Evolutionary conservation across 2,113 vertebrate species (phyloP), one percentile per base, ranked within the genome.

Genomic region (Petromus typicus): DNA sequence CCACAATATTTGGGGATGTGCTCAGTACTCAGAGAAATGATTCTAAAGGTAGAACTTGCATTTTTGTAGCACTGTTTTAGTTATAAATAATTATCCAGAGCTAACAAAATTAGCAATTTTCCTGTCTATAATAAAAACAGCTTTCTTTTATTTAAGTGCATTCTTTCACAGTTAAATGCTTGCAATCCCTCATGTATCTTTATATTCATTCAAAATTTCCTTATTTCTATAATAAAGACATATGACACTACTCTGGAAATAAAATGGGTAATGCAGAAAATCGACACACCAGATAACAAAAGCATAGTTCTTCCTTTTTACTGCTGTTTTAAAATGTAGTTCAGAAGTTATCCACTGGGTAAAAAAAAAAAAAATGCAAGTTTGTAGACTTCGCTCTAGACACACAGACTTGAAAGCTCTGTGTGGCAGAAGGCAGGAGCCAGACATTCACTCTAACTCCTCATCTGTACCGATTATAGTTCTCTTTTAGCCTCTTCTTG

Each of bases 101-200:
- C 22, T 91, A 48, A 76, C 40, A 88, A 95, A 94, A 67, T 56
- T 20, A 66, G 6, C 18, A 63, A 86, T 57, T 87, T 87, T 87
- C 64, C 64, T 48, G 18, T 40, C 34, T 25, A 61, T 18, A 43
- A 16, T 79, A 69, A 86, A 20, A 66, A 71, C n/a, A 78, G 32
- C 69, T 93, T 83, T 87, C 51, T 92, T 76, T 80, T 54, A 40
- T 27, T 16, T 57, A 12, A 48, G 8, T 67, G 73, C 3, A 23
- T 56, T 48, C n/a, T 84, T 95, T 90, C 20, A 92, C 20, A 92
- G 57, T 51, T 80, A 54, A 73, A 84, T 87, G 20, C 14, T 87
- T 86, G 12, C 6, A 40, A 57, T 69, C 64, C 7, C 18, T 54
- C 5, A 20, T 85, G 16, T 40, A 22, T 64, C 64, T 61, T 88